These are phyloP conservation scores for Mionectes olivaceus DNA, from an alignment of 2,797 vertebrate genomes.

Conservation along the genomic window DNA sequence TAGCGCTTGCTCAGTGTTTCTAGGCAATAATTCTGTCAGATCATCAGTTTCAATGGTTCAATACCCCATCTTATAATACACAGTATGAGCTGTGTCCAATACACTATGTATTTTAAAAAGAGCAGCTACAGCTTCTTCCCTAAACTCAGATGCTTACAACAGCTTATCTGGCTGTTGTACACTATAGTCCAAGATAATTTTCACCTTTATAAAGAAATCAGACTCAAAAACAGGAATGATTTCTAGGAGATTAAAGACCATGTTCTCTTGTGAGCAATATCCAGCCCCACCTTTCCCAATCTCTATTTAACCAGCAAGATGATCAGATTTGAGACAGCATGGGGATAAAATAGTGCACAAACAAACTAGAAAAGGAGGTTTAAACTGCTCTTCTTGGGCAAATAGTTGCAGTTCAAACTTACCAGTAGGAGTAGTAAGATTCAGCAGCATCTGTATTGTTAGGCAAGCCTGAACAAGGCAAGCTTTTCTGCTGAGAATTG, in stretches of 20 bases:
- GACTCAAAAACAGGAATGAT: neutral
- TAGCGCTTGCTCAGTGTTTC: neutral
- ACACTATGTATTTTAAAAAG: neutral
- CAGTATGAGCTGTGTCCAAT: neutral
- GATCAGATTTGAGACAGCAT: neutral
- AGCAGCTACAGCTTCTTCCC: neutral
- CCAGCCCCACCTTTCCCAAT: neutral
- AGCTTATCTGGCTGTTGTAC: neutral
- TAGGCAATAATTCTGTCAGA: neutral
- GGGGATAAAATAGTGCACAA: neutral
- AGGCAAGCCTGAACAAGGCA: neutral
- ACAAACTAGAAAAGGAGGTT: neutral
- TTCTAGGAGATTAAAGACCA: neutral
- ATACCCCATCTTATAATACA: neutral
- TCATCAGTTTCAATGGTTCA: neutral
- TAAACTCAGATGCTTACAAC: neutral
- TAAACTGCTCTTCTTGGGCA: neutral
- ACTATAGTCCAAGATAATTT: neutral
- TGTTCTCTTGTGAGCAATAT: neutral
- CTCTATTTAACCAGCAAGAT: neutral
- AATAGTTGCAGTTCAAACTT: neutral
- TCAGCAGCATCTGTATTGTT: neutral
- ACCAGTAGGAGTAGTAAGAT: neutral
- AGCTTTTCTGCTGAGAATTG: neutral
- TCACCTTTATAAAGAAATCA: neutral